Percentiles rank a stretch among this genome's conserved stretches.
Conservation (phyloP, 2,888 invertebrate species). For the Thera obeliscata region DNA sequence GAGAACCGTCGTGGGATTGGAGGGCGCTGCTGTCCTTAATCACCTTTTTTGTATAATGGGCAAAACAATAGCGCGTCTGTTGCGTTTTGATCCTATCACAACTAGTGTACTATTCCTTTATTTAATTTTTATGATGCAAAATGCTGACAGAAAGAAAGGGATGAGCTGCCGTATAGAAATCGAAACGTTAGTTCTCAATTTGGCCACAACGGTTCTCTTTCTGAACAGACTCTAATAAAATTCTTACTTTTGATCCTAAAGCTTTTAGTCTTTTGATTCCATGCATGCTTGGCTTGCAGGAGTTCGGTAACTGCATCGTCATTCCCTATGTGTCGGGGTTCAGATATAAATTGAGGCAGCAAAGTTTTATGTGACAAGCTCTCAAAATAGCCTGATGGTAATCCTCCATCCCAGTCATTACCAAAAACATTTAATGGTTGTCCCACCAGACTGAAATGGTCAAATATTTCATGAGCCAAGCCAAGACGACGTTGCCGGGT, state of each 20-base stretch:
- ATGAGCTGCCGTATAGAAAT: no score
- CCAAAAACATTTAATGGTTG: conserved; percentile 52
- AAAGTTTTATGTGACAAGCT: conserved; percentile 64
- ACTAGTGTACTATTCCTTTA: no score
- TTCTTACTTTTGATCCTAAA: conserved; percentile 51
- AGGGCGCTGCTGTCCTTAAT: no score
- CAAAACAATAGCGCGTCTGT: no score
- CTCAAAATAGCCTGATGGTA: conserved; percentile 67
- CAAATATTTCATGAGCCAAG: not conserved
- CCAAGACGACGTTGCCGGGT: conserved; percentile 15
- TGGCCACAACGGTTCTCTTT: no score
- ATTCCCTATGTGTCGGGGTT: conserved; percentile 52
- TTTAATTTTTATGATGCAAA: no score
- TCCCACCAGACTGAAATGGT: conserved; percentile 21
- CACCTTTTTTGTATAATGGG: no score
- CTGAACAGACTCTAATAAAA: no score
- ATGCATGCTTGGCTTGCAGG: conserved; percentile 61
- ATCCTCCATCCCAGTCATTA: conserved; percentile 70
- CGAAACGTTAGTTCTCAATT: no score
- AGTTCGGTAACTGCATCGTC: conserved; percentile 65
- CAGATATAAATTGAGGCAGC: conserved; percentile 65
- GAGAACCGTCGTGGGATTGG: no score
- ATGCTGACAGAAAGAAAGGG: no score
- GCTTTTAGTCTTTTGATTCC: conserved; percentile 49
- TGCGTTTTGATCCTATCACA: no score